phyloP scores from a whole-genome alignment of 2,888 invertebrate genomes.

The Napeogenes sylphis region DNA sequence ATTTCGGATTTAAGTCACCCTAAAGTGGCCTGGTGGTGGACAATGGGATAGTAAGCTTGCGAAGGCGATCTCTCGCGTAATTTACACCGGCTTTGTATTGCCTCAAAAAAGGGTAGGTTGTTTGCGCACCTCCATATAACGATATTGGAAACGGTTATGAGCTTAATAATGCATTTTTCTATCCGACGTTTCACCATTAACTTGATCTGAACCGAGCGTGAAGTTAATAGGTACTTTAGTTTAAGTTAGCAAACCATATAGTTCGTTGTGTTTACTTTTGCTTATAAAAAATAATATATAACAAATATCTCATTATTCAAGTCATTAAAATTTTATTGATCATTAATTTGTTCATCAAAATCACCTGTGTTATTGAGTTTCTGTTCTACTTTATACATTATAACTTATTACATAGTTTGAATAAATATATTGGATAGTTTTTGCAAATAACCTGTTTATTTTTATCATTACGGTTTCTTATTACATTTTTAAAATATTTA shows the following conservation, averaged over 20 bases:
- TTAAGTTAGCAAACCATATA: neutral
- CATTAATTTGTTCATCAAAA: too few relatives aligned
- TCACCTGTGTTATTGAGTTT: too few relatives aligned
- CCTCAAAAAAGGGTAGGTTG: slow-evolving; percentile 49
- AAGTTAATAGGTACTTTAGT: neutral
- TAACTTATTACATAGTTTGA: too few relatives aligned
- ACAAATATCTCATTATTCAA: too few relatives aligned
- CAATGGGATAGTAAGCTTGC: slow-evolving; percentile 52
- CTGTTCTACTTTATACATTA: too few relatives aligned
- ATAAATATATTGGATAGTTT: too few relatives aligned
- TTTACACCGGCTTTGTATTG: slow-evolving; percentile 58
- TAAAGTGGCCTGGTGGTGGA: slow-evolving; percentile 75
- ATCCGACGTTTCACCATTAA: slow-evolving; percentile 54
- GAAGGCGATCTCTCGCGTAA: slow-evolving; percentile 54
- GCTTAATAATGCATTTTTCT: slow-evolving; percentile 70
- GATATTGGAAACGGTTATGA: slow-evolving; percentile 61
- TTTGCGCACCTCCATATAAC: slow-evolving; percentile 46
- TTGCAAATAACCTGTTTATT: too few relatives aligned
- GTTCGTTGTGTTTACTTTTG: too few relatives aligned
- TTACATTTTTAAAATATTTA: too few relatives aligned
- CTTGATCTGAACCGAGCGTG: slow-evolving; percentile 46
- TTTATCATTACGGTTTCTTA: too few relatives aligned
- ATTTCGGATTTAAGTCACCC: slow-evolving; percentile 80
- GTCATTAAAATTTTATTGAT: too few relatives aligned
- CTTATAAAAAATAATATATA: too few relatives aligned